Conservation (phyloP, 1,140 invertebrate species). For the Colletes latitarsis region DNA sequence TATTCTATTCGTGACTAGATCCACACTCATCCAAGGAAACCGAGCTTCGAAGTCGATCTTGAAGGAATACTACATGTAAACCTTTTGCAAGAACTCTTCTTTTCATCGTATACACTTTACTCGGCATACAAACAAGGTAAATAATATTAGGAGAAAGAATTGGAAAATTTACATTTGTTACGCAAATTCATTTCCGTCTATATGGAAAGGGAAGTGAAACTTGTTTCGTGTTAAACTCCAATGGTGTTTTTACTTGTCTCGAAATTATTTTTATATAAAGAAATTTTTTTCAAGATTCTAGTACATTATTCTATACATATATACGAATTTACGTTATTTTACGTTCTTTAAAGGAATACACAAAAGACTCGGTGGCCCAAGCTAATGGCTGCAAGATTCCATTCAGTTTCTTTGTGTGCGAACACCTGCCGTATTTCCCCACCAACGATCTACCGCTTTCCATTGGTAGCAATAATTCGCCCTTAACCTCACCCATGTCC, state of each 20-base stretch:
- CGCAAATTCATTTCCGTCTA: background rate
- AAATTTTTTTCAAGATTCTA: background rate
- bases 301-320: too few relatives aligned
- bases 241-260: background rate
- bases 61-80: background rate
- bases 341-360: constrained; percentile 37
- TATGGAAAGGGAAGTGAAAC: background rate
- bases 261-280: background rate
- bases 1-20: constrained; percentile 77
- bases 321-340: background rate
- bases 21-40: constrained; percentile 79
- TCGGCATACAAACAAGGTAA: background rate
- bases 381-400: constrained; percentile 64
- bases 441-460: constrained; percentile 55
- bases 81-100: background rate
- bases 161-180: background rate
- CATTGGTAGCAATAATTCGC: constrained; percentile 37
- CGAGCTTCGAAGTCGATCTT: constrained; percentile 49
- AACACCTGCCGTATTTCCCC: constrained; percentile 72
- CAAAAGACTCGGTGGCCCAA: constrained; percentile 44
- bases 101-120: background rate
- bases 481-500: constrained; percentile 41
- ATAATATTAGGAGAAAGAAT: background rate
- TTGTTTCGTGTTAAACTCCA: too few relatives aligned
- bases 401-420: constrained; percentile 73